Conservation (phyloP, 2,888 invertebrate genomes). For the Terebella lapidaria region DNA sequence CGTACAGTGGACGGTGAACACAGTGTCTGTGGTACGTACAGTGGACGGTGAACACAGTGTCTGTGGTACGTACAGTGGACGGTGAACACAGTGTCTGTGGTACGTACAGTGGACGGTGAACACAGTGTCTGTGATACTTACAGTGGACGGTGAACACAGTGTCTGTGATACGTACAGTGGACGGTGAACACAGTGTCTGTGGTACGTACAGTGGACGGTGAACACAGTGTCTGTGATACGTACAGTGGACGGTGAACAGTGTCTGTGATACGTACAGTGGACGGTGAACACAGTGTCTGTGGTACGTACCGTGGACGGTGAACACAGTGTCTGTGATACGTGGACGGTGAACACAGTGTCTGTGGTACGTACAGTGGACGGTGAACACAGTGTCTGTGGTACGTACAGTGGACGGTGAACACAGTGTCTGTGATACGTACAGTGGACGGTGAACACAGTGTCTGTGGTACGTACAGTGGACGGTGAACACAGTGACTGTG, state of each 20-base stretch:
- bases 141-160: slow-evolving; percentile 38
- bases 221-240: neutral
- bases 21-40: neutral
- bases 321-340: neutral
- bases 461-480: slow-evolving; percentile 32
- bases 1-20: slow-evolving; percentile 41
- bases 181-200: neutral
- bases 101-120: neutral
- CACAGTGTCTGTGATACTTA: slow-evolving; percentile 21
- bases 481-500: slow-evolving; percentile 21
- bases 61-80: slow-evolving; percentile 32
- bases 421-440: neutral
- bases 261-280: slow-evolving; percentile 32
- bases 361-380: neutral
- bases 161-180: neutral
- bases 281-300: slow-evolving; percentile 23
- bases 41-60: neutral
- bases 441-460: neutral
- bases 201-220: slow-evolving; percentile 37
- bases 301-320: neutral
- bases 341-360: too few relatives aligned
- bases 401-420: slow-evolving; percentile 40
- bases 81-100: slow-evolving; percentile 22
- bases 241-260: neutral
- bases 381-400: neutral